phyloP scores from a whole-genome alignment of 2,888 invertebrate genomes.

The Hirtodrosophila alboralis region DNA sequence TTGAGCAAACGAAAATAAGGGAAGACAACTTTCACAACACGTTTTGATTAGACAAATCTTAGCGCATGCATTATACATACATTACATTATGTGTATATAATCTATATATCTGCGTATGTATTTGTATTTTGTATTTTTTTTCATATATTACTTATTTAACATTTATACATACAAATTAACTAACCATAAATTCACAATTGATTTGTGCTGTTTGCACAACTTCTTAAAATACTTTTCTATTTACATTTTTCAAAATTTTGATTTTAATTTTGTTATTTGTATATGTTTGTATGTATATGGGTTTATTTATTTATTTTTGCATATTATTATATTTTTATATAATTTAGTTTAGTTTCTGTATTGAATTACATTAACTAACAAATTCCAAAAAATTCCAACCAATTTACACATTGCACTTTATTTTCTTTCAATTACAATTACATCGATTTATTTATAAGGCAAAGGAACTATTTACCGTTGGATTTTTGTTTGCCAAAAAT shows the following conservation, averaged over 20 bases:
- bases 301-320: neutral
- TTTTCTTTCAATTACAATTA: conserved; percentile 40
- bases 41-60: conserved; percentile 70
- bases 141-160: conserved; percentile 29
- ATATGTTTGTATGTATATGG: neutral
- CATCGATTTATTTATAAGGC: conserved; percentile 64
- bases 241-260: conserved; percentile 39
- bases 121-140: conserved; percentile 15
- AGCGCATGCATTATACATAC: conserved; percentile 50
- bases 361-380: conserved; percentile 4
- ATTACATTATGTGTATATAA: conserved; percentile 6
- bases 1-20: conserved; percentile 60
- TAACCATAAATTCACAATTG: conserved; percentile 56
- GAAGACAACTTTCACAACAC: conserved; percentile 80
- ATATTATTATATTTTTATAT: conserved; percentile 10
- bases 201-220: conserved; percentile 39
- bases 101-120: conserved; percentile 16
- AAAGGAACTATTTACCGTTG: conserved; percentile 83
- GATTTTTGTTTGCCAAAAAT: conserved; percentile 80
- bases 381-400: conserved; percentile 6
- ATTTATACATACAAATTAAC: conserved; percentile 60
- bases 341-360: conserved; percentile 15
- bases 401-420: conserved; percentile 45
- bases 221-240: conserved; percentile 34
- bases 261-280: conserved; percentile 12